Evolutionary conservation across 2,113 vertebrate species (phyloP).

Genomic region (Ophthalmolycus amberensis): DNA sequence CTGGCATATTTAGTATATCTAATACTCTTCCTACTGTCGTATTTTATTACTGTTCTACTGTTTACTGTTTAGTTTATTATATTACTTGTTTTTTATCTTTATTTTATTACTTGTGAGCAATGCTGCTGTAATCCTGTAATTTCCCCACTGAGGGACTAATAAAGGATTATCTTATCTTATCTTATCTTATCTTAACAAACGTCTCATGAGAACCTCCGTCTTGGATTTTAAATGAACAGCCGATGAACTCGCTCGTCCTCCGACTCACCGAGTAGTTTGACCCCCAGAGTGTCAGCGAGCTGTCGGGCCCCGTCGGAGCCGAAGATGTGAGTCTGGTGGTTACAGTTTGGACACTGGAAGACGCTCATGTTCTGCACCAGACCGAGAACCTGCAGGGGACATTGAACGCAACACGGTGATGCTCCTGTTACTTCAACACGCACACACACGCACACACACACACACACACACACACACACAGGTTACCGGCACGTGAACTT

Average conservation of each 20-base stretch:
- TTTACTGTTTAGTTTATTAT: too few species aligned
- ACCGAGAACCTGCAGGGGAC: constrained; percentile 89
- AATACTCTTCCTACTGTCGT: too few species aligned
- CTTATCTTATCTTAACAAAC: too few species aligned
- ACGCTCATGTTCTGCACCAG: constrained; percentile 98
- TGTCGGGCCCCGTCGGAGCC: constrained; percentile 90
- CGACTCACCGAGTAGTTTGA: constrained; percentile 90
- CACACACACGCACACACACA: background rate
- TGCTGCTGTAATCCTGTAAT: too few species aligned
- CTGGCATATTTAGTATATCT: too few species aligned
- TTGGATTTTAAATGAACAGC: too few species aligned
- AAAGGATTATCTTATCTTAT: too few species aligned
- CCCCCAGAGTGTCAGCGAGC: constrained; percentile 87
- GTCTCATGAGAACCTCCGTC: too few species aligned
- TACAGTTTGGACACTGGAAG: constrained; percentile 95
- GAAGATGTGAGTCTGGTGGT: constrained; percentile 94
- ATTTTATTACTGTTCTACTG: too few species aligned
- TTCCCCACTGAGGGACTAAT: too few species aligned
- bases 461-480: constrained; percentile 3
- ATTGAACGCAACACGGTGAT: background rate
- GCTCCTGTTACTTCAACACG: background rate
- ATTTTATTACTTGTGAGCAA: too few species aligned
- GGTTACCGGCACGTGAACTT: constrained; percentile 93
- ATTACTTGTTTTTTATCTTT: too few species aligned
- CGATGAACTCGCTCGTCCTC: background rate